phyloP scores from a whole-genome alignment of 1,140 invertebrate species.

The Ceratosolen solmsi region DNA sequence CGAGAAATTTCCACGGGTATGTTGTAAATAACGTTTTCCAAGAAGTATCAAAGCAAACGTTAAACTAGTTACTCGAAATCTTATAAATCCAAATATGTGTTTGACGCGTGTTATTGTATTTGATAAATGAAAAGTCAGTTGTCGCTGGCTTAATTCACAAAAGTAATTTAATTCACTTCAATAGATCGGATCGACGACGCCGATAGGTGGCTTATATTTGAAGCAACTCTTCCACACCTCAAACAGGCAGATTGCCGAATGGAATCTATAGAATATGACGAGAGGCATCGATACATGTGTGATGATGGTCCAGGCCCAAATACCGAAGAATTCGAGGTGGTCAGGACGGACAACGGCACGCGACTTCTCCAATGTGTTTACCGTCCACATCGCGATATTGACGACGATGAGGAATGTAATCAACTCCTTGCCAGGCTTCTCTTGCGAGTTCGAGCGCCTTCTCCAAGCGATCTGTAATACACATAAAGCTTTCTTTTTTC shows the following conservation, averaged over 20 bases:
- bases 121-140: too few relatives aligned
- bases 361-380: slow-evolving; percentile 88
- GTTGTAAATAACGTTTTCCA: too few relatives aligned
- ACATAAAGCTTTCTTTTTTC: slow-evolving; percentile 12
- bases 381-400: slow-evolving; percentile 91
- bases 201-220: slow-evolving; percentile 66
- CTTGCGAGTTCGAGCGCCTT: slow-evolving; percentile 78
- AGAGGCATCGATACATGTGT: slow-evolving; percentile 89
- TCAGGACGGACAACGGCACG: slow-evolving; percentile 85
- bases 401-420: slow-evolving; percentile 88
- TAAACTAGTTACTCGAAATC: too few relatives aligned
- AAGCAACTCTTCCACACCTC: slow-evolving; percentile 85
- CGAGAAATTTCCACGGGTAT: too few relatives aligned
- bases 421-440: slow-evolving; percentile 87
- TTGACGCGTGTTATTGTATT: too few relatives aligned
- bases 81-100: too few relatives aligned
- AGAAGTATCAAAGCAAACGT: too few relatives aligned
- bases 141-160: not conserved
- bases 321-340: slow-evolving; percentile 85
- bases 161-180: not conserved
- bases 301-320: slow-evolving; percentile 91
- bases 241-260: slow-evolving; percentile 86
- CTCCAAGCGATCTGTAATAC: slow-evolving; percentile 83
- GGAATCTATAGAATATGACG: slow-evolving; percentile 89
- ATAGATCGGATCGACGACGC: not conserved